phyloP scores from a whole-genome alignment of 2,797 vertebrate species.

The Muscicapa comitata region DNA sequence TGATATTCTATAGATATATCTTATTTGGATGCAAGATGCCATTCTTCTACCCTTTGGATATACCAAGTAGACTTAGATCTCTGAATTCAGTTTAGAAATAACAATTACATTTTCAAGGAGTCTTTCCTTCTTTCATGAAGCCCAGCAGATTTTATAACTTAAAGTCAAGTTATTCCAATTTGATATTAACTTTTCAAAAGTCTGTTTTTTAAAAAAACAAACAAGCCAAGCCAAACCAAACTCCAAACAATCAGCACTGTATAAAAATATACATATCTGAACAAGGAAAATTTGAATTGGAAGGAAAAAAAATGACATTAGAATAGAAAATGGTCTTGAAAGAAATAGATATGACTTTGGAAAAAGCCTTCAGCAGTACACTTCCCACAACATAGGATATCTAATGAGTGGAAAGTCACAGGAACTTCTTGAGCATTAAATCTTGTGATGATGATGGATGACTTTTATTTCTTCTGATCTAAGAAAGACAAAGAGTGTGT shows the following conservation, averaged over 20 bases:
- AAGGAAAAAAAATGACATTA: not conserved
- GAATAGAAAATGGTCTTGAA: not conserved
- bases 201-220: not conserved
- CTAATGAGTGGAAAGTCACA: not conserved
- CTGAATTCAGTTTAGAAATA: not conserved
- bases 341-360: not conserved
- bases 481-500: not conserved
- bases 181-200: not conserved
- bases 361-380: not conserved
- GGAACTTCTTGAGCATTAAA: not conserved
- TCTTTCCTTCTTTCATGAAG: not conserved
- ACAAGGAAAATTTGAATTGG: not conserved
- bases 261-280: not conserved
- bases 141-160: not conserved
- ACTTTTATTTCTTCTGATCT: not conserved
- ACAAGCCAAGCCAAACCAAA: not conserved
- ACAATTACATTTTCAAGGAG: not conserved
- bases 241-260: rapidly evolving
- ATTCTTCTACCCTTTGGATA: not conserved
- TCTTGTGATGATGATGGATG: not conserved
- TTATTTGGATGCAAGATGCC: not conserved
- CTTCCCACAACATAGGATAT: not conserved
- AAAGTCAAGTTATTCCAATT: not conserved
- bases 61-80: not conserved
- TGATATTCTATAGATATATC: not conserved